Conservation (phyloP, 1,140 invertebrate species). For the Drosophila quadrilineata region DNA sequence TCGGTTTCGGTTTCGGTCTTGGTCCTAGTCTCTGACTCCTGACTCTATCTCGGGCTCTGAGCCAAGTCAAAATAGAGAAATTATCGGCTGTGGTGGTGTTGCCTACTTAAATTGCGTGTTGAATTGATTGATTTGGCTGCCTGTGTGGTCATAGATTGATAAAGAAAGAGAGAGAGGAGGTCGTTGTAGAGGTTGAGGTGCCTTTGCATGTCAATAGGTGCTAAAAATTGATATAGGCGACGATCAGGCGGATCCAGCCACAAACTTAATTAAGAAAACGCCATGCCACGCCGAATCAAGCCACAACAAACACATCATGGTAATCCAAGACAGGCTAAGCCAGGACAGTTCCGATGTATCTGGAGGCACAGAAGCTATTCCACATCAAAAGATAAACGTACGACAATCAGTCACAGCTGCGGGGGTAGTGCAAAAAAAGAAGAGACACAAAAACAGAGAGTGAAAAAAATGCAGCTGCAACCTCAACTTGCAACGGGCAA, state of each 20-base stretch:
- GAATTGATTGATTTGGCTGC: constrained; percentile 72
- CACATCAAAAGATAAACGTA: constrained; percentile 72
- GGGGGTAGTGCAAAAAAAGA: constrained; percentile 8
- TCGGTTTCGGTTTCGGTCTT: too few relatives aligned
- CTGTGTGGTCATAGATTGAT: constrained; percentile 34
- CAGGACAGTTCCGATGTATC: constrained; percentile 45
- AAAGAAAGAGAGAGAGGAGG: too few relatives aligned
- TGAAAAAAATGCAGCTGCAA: constrained; percentile 49
- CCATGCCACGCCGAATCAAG: constrained; percentile 14
- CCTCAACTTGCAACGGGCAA: background rate
- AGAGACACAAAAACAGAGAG: constrained; percentile 3
- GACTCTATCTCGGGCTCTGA: too few relatives aligned
- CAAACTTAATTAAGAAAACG: constrained; percentile 72
- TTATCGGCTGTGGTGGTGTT: constrained; percentile 54
- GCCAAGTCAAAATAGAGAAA: constrained; percentile 73
- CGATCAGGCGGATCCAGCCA: constrained; percentile 49
- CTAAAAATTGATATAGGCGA: constrained; percentile 66
- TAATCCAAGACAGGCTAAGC: too few relatives aligned
- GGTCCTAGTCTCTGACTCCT: too few relatives aligned
- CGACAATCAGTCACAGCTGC: constrained; percentile 75
- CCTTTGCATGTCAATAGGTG: constrained; percentile 78
- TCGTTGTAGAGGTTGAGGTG: too few relatives aligned
- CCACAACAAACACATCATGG: too few relatives aligned
- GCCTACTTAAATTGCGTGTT: constrained; percentile 63
- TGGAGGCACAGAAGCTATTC: constrained; percentile 62